Percentiles rank a stretch among this genome's conserved stretches.
Evolutionary conservation across 2,888 invertebrate species (phyloP).

Genomic region (Napeogenes sylphis): DNA sequence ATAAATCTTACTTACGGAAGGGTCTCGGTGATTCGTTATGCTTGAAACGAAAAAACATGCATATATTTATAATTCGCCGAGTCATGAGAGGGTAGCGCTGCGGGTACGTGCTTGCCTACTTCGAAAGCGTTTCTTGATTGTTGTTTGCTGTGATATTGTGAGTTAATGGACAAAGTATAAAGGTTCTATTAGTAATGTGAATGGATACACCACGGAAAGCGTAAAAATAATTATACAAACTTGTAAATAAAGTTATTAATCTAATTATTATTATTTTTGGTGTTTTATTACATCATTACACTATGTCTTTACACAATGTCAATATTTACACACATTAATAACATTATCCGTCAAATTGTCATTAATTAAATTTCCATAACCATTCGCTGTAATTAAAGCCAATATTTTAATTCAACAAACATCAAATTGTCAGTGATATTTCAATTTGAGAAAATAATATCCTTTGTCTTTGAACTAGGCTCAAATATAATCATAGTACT

Average conservation of each 20-base stretch:
- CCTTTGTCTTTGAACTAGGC: slow-evolving; percentile 14
- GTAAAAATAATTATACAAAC: slow-evolving; percentile 41
- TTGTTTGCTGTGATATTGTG: slow-evolving; percentile 77
- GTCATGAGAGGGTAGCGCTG: slow-evolving; percentile 59
- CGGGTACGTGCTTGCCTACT: slow-evolving; percentile 48
- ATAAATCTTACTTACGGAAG: slow-evolving; percentile 58
- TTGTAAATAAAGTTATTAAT: slow-evolving; percentile 64
- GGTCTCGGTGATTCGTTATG: slow-evolving; percentile 60
- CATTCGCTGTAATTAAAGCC: neutral
- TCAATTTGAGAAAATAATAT: slow-evolving; percentile 5
- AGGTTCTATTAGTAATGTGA: slow-evolving; percentile 60
- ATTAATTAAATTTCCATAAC: no score
- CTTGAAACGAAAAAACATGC: slow-evolving; percentile 61
- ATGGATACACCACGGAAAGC: slow-evolving; percentile 46
- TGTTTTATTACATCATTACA: slow-evolving; percentile 17
- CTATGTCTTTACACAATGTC: neutral
- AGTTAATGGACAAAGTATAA: slow-evolving; percentile 67
- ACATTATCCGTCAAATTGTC: neutral
- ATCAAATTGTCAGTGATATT: slow-evolving; percentile 12
- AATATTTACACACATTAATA: neutral
- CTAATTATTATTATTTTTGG: slow-evolving; percentile 28
- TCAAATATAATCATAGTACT: slow-evolving; percentile 9
- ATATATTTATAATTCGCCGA: slow-evolving; percentile 68
- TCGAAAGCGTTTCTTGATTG: slow-evolving; percentile 72
- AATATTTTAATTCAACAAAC: slow-evolving; percentile 1